Percentiles rank a stretch among this genome's conserved stretches.
These are phyloP conservation scores for Epistrophe eligans DNA, from an alignment of 2,888 invertebrate genomes.

Conservation along the genomic window DNA sequence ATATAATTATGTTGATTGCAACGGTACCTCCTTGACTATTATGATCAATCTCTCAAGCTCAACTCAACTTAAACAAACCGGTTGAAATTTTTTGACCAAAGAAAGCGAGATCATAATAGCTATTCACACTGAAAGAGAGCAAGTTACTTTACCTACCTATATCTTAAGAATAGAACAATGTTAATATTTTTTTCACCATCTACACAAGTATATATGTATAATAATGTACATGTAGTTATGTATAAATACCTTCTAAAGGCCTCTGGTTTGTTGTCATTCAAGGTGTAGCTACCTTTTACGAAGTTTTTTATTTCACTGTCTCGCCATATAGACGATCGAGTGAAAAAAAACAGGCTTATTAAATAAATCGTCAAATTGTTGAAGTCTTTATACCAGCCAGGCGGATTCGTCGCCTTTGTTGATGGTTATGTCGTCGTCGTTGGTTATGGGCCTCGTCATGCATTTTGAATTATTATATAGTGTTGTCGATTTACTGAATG, in stretches of 20 bases:
- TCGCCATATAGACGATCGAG: conserved; percentile 49
- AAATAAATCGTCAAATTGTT: conserved; percentile 25
- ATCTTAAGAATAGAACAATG: conserved; percentile 23
- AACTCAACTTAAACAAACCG: conserved; percentile 43
- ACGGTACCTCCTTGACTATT: not conserved
- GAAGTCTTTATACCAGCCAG: conserved; percentile 24
- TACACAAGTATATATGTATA: not conserved
- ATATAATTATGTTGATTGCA: not conserved
- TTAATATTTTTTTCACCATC: not conserved
- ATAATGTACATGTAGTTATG: not conserved
- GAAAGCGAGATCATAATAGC: conserved; percentile 52
- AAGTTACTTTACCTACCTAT: conserved; percentile 16
- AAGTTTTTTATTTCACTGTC: conserved; percentile 36
- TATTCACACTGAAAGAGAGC: conserved; percentile 14
- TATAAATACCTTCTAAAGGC: not conserved
- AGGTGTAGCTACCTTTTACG: conserved; percentile 31
- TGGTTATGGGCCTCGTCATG: conserved; percentile 3
- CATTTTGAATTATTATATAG: conserved; percentile 48
- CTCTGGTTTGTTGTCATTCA: conserved; percentile 40
- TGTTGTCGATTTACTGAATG: conserved; percentile 47
- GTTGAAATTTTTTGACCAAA: conserved; percentile 65
- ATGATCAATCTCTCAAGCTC: not conserved
- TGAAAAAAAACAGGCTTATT: conserved; percentile 32
- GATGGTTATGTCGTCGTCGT: conserved; percentile 1
- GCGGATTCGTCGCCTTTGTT: conserved; percentile 13